Evolutionary conservation across 2,113 vertebrate species (phyloP).

Genomic region (Sprattus sprattus): DNA sequence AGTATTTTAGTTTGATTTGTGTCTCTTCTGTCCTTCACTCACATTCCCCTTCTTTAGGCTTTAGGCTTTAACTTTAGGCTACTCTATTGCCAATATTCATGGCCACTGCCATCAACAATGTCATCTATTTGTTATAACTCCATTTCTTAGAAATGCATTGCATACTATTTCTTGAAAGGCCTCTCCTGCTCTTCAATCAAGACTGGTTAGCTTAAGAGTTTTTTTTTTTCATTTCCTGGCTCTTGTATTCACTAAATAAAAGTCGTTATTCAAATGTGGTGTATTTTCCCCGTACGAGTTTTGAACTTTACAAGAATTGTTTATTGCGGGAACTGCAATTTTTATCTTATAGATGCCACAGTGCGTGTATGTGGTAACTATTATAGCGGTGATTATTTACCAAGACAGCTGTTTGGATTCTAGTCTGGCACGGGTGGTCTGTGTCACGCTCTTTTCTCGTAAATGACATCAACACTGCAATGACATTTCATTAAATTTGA

Average conservation of each 20-base stretch:
- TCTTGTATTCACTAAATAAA: neutral
- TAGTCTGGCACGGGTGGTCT: neutral
- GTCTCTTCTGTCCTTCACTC: neutral
- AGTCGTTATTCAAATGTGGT: conserved; percentile 2
- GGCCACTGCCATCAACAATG: neutral
- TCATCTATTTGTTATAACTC: neutral
- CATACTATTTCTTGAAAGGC: neutral
- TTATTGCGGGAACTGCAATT: neutral
- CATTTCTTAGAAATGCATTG: neutral
- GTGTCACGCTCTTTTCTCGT: neutral
- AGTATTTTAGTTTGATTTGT: neutral
- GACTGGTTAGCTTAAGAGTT: neutral
- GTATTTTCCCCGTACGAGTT: neutral
- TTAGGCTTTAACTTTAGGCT: no score
- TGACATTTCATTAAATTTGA: neutral
- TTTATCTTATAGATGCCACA: neutral
- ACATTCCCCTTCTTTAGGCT: neutral
- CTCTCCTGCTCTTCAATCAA: neutral
- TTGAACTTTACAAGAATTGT: conserved; percentile 7
- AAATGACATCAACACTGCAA: neutral
- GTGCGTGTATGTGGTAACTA: neutral
- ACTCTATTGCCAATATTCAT: neutral
- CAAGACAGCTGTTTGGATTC: neutral
- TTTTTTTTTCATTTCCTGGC: neutral
- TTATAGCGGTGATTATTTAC: neutral